phyloP scores from a whole-genome alignment of 2,797 vertebrate genomes.

The Ibycter americanus region DNA sequence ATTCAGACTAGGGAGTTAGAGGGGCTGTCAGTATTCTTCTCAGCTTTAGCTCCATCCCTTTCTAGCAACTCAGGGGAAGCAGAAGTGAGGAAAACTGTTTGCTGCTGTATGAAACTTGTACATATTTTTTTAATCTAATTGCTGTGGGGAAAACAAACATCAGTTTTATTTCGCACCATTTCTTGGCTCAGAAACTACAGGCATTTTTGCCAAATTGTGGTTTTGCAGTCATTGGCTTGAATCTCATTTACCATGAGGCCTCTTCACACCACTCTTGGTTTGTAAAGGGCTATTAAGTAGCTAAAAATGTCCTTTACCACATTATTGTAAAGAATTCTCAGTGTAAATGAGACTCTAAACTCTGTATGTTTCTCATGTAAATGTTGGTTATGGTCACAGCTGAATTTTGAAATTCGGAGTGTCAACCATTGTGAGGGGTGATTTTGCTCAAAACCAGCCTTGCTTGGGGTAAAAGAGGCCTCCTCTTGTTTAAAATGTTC shows the following conservation, averaged over 20 bases:
- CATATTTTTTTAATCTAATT: constrained; percentile 68
- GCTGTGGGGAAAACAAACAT: constrained; percentile 62
- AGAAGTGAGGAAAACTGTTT: constrained; percentile 58
- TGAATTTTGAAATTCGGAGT: constrained; percentile 35
- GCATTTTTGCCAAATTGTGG: constrained; percentile 53
- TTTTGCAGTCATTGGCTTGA: constrained; percentile 54
- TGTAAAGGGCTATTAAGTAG: constrained; percentile 53
- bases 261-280: constrained; percentile 40
- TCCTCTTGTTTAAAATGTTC: constrained; percentile 58
- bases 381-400: constrained; percentile 28
- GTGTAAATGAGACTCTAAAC: constrained; percentile 35
- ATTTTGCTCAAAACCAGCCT: constrained; percentile 49
- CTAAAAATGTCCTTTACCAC: constrained; percentile 40
- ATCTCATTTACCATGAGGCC: constrained; percentile 55
- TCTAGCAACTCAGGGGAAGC: constrained; percentile 35
- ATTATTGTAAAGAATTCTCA: constrained; percentile 47
- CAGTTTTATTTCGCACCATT: constrained; percentile 69
- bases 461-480: constrained; percentile 47
- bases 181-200: constrained; percentile 39
- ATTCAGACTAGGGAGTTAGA: not conserved
- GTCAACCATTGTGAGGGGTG: constrained; percentile 29
- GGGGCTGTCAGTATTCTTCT: not conserved
- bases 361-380: constrained; percentile 37
- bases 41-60: constrained; percentile 23
- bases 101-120: constrained; percentile 47